These are phyloP conservation scores for Triplophysa siluroides DNA, from an alignment of 2,113 vertebrate species.

Conservation along the genomic window DNA sequence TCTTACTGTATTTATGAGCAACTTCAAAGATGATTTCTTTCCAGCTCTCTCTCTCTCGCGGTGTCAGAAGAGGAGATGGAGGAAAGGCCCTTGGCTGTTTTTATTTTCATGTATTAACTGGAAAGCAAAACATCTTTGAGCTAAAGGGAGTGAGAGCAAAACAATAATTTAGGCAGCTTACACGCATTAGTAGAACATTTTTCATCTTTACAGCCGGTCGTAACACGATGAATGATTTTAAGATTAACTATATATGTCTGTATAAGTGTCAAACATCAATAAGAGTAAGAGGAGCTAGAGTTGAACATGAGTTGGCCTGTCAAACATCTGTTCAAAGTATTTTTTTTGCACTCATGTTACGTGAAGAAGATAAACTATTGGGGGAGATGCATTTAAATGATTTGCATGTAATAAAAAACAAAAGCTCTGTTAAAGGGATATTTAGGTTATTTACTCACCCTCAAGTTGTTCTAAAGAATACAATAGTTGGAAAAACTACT, in stretches of 20 bases:
- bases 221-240: slow-evolving; percentile 4
- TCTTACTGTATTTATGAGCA: slow-evolving; percentile 33
- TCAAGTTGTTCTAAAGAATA: too few relatives aligned
- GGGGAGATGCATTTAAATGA: background rate
- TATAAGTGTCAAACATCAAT: background rate
- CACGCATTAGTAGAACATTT: slow-evolving; percentile 35
- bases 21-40: slow-evolving; percentile 37
- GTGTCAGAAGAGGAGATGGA: slow-evolving; percentile 42
- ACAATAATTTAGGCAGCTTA: slow-evolving; percentile 43
- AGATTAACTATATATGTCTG: background rate
- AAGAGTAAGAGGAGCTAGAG: background rate
- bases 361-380: background rate
- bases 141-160: slow-evolving; percentile 42
- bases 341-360: background rate
- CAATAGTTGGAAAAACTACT: too few relatives aligned
- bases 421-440: background rate
- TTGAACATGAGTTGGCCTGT: background rate
- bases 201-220: slow-evolving; percentile 40
- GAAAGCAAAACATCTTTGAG: slow-evolving; percentile 47
- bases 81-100: slow-evolving; percentile 49
- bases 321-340: slow-evolving; percentile 22
- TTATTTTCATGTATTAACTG: slow-evolving; percentile 47
- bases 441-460: too few relatives aligned
- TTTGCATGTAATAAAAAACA: background rate
- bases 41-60: background rate